Percentiles rank a stretch among this genome's conserved stretches.
Evolutionary conservation across 2,888 invertebrate species (phyloP).

Genomic region (Nemurella pictetii): DNA sequence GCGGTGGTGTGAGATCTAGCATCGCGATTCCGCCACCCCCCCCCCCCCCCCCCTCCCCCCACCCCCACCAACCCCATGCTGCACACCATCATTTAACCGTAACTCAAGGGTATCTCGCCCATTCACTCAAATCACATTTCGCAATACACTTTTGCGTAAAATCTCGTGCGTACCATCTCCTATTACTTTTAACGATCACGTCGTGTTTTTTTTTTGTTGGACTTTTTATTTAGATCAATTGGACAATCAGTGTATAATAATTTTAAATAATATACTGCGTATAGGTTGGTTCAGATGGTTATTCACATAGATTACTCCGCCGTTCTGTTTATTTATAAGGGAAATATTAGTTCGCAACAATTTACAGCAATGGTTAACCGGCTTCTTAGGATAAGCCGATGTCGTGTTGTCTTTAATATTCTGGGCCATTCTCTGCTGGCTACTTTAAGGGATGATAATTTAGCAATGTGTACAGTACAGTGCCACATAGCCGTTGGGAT

Average conservation of each 20-base stretch:
- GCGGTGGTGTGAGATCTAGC: neutral
- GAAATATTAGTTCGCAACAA: too few species aligned
- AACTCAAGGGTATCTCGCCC: constrained; percentile 9
- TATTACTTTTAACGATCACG: constrained; percentile 21
- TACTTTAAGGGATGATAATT: neutral
- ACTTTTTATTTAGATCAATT: too few species aligned
- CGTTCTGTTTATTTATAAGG: too few species aligned
- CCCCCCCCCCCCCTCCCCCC: neutral
- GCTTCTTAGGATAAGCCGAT: neutral
- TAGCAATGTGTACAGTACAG: neutral
- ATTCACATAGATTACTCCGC: too few species aligned
- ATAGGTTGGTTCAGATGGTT: neutral
- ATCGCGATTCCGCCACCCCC: neutral
- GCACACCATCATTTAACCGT: constrained; percentile 9
- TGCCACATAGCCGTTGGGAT: neutral
- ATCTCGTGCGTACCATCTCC: neutral
- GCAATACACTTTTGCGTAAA: neutral
- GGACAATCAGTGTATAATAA: neutral
- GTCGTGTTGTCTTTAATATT: neutral
- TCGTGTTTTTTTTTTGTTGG: neutral
- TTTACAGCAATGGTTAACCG: neutral
- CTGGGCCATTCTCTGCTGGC: neutral
- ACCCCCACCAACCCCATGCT: neutral
- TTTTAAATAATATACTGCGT: neutral
- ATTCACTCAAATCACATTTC: constrained; percentile 6